Base-by-base conservation (phyloP, 1,140 invertebrate genomes). In the Wiebesia pumilae region DNA sequence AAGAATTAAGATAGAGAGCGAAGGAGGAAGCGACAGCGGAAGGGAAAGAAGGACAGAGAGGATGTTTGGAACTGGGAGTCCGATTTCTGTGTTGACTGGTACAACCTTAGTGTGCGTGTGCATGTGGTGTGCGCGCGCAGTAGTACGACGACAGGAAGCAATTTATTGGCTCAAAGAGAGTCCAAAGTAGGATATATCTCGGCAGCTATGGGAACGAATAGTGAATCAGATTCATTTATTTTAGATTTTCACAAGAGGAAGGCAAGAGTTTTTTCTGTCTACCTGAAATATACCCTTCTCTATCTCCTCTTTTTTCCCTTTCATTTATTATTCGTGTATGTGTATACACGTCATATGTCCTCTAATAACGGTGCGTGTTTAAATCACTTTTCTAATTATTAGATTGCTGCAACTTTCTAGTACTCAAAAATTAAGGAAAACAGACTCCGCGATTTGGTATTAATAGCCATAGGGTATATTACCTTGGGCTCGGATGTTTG, bases 81-180 rank as follows among this genome's bases (percentile, higher is more conserved):
- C 47, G 35, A 75, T 73, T 85, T 80, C 7, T 33, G 24, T 27
- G 33, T 2, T 30, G 12, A 38, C 1, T 27, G 51, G 35, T 27
- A n/a, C 6, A n/a, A 21, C 35, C 47, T 14, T 54, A 21, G 33
- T 82, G 30, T n/a, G 0, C 24, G 43, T 27, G 43, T 47, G 58
- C 16, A 27, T 27, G 75, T 38, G 21, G 35, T 51, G 19, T 67
- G 58, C 38, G 58, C n/a, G 30, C 14, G 38, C 43, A n/a, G 14
- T 40, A 40, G 51, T 54, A 30, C 9, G 38, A 88, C 88, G 89
- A 90, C 89, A 91, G 90, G 90, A 91, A 91, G 89, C 89, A 90
- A 90, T 91, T 91, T 91, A 91, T 91, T 91, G 89, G 89, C 90
- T 90, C 89, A 89, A 89, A 90, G 90, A 87, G 85, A 83, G 75